Evolutionary conservation across 2,797 vertebrate genomes (phyloP).

Genomic region (Agapornis canus): DNA sequence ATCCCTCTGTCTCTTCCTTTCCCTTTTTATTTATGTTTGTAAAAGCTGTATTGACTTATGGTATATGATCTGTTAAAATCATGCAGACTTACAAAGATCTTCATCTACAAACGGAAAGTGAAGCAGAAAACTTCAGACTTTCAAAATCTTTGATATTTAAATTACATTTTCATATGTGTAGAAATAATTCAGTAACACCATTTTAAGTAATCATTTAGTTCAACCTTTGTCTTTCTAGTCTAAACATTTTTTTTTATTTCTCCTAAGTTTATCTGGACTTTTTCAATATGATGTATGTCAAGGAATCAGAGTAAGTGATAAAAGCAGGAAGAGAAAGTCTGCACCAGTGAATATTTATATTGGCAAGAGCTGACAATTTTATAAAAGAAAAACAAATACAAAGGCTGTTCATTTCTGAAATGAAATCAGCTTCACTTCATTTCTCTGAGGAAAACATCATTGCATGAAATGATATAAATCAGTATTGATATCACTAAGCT

Average conservation of each 20-base stretch:
- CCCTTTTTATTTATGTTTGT: neutral
- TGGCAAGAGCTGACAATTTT: conserved; percentile 78
- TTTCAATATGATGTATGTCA: conserved; percentile 80
- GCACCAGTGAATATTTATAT: conserved; percentile 84
- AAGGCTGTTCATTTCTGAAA: conserved; percentile 70
- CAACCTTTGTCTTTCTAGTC: conserved; percentile 64
- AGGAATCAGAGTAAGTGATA: conserved; percentile 77
- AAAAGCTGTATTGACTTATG: neutral
- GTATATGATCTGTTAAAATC: conserved; percentile 12
- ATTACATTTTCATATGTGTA: conserved; percentile 23
- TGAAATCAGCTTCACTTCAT: conserved; percentile 66
- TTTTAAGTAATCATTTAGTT: conserved; percentile 57
- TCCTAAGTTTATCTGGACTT: conserved; percentile 75
- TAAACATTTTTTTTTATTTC: conserved; percentile 67
- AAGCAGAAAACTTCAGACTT: conserved; percentile 1
- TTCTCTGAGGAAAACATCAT: conserved; percentile 73
- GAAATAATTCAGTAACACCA: conserved; percentile 33
- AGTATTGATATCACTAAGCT: conserved; percentile 63
- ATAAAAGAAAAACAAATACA: conserved; percentile 75
- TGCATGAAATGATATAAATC: conserved; percentile 70
- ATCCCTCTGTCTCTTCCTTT: neutral
- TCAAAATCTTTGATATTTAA: neutral
- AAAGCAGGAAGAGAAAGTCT: conserved; percentile 76
- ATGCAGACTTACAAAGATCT: neutral
- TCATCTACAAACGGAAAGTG: conserved; percentile 27